A percentile compares a stretch with the other conserved stretches of the same genome.
Evolutionary conservation across 2,888 invertebrate genomes (phyloP).

Genomic region (Calameuta idolon): DNA sequence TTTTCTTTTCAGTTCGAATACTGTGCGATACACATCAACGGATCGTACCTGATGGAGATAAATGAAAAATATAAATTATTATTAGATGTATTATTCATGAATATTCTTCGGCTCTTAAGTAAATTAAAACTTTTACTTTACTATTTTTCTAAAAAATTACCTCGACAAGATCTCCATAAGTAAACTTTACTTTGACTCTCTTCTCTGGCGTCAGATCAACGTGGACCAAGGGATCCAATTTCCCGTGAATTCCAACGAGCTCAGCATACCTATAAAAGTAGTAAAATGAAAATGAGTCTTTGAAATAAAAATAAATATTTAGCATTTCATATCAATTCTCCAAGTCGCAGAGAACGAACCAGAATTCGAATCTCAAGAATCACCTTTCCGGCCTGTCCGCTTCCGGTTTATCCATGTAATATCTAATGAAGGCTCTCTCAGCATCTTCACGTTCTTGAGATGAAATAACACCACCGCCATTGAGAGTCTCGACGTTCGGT

Average conservation of each 20-base stretch:
- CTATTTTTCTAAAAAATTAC: constrained; percentile 52
- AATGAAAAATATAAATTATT: constrained; percentile 9
- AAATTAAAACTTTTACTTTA: neutral
- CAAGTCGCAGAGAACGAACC: constrained; percentile 8
- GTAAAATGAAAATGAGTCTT: constrained; percentile 39
- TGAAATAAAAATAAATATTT: constrained; percentile 26
- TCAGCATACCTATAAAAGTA: constrained; percentile 78
- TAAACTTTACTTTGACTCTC: constrained; percentile 86
- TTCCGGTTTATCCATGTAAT: constrained; percentile 90
- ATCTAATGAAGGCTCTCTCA: constrained; percentile 91
- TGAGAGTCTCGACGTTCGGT: constrained; percentile 86
- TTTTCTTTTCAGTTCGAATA: constrained; percentile 84
- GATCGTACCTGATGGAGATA: constrained; percentile 56
- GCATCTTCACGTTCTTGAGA: constrained; percentile 90
- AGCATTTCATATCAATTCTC: constrained; percentile 11
- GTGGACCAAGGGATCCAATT: constrained; percentile 89
- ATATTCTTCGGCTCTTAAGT: neutral
- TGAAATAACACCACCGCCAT: constrained; percentile 89
- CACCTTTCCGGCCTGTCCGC: constrained; percentile 85
- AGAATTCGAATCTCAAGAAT: constrained; percentile 23
- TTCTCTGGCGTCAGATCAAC: constrained; percentile 89
- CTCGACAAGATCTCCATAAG: constrained; percentile 82
- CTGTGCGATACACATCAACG: constrained; percentile 73
- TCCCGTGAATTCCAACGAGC: constrained; percentile 86
- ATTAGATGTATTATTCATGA: neutral